Conservation (phyloP, 2,113 vertebrate species). For the Anhinga anhinga region DNA sequence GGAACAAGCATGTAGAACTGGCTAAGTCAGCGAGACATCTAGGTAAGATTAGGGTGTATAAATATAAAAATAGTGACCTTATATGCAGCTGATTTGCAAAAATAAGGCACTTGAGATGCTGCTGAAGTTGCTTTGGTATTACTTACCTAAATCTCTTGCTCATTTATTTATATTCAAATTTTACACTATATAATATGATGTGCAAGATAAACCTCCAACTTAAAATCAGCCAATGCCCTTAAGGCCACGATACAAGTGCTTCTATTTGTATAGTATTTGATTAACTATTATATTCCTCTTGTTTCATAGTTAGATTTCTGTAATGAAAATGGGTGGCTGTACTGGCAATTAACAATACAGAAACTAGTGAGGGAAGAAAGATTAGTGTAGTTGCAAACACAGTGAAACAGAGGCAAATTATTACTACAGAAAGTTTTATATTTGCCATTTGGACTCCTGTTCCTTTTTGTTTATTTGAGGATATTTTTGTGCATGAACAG, state of each 20-base stretch:
- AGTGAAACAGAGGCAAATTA: neutral
- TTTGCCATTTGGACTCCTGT: neutral
- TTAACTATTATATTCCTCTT: slow-evolving; percentile 15
- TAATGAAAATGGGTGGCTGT: neutral
- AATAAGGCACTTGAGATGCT: neutral
- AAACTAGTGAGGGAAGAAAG: neutral
- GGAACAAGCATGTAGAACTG: neutral
- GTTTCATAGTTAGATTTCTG: neutral
- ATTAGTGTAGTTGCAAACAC: neutral
- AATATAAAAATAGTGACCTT: neutral
- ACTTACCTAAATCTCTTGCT: neutral
- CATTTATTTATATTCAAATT: slow-evolving; percentile 11
- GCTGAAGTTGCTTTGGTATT: neutral
- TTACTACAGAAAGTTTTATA: neutral
- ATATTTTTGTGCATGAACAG: neutral
- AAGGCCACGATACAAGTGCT: neutral
- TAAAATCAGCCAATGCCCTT: neutral
- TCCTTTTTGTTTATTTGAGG: neutral
- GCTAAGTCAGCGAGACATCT: neutral
- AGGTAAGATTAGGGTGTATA: neutral
- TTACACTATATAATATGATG: neutral
- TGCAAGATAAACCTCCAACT: slow-evolving; percentile 14
- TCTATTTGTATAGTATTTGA: slow-evolving; percentile 18
- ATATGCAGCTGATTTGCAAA: neutral
- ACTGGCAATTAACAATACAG: neutral